phyloP scores from a whole-genome alignment of 1,140 invertebrate genomes.

The Eufriesea mexicana region DNA sequence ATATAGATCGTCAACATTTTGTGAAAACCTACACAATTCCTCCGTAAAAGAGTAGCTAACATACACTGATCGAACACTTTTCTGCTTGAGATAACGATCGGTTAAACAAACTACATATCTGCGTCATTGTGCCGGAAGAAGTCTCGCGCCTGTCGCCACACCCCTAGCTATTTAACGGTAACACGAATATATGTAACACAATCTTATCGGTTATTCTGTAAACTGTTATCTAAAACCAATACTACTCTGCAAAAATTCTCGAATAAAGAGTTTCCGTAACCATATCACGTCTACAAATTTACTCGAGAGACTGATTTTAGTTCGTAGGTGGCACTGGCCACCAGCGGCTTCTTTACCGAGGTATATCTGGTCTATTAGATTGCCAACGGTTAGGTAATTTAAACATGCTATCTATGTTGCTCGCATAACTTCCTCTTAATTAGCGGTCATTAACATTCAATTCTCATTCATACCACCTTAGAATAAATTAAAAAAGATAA shows the following conservation, averaged over 20 bases:
- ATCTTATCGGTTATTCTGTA: not conserved
- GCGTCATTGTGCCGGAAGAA: conserved; percentile 57
- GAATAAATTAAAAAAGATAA: not conserved
- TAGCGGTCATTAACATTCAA: not conserved
- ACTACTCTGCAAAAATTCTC: not conserved
- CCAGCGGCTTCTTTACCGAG: conserved; percentile 23
- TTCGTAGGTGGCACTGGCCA: conserved; percentile 43
- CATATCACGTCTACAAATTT: conserved; percentile 17
- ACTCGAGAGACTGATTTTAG: conserved; percentile 13
- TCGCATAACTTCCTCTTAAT: not conserved
- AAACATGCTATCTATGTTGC: not conserved
- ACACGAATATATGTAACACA: conserved; percentile 38
- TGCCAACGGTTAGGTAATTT: not conserved
- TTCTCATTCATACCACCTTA: too few relatives aligned
- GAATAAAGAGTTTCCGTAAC: not conserved
- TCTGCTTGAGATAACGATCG: conserved; percentile 54
- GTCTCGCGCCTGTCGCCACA: conserved; percentile 58
- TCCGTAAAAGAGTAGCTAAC: not conserved
- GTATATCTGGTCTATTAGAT: conserved; percentile 11
- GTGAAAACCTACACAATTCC: conserved; percentile 10
- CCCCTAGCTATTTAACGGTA: conserved; percentile 42
- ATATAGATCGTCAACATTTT: not conserved
- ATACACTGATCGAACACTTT: conserved; percentile 28
- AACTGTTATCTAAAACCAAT: not conserved
- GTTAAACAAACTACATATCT: conserved; percentile 49